These are phyloP conservation scores for Tupiocoris notatus DNA, from an alignment of 2,888 invertebrate species.

Conservation along the genomic window DNA sequence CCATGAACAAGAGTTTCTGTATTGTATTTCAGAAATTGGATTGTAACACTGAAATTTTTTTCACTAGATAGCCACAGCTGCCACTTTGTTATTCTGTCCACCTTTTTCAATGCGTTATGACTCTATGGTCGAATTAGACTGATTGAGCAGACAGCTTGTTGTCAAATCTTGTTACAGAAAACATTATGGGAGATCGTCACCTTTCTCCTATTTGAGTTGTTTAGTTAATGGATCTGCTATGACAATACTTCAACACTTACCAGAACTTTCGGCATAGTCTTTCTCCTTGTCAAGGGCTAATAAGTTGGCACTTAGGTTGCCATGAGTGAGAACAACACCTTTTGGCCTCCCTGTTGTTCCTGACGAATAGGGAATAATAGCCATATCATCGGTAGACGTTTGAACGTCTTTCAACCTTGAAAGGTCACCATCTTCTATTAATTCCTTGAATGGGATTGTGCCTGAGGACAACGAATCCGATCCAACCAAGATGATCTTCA, in stretches of 20 bases:
- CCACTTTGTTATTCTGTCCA: no score
- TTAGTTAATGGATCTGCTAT: no score
- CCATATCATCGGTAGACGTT: slow-evolving; percentile 49
- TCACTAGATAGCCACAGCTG: no score
- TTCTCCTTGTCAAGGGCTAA: slow-evolving; percentile 38
- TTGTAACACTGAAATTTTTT: no score
- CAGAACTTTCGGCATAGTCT: slow-evolving; percentile 45
- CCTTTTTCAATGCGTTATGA: no score
- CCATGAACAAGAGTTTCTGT: no score
- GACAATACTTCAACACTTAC: slow-evolving; percentile 47
- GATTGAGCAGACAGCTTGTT: no score
- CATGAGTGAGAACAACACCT: slow-evolving; percentile 67
- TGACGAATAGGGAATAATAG: slow-evolving; percentile 77
- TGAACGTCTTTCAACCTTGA: slow-evolving; percentile 4
- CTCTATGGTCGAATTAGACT: no score
- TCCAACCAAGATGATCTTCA: slow-evolving; percentile 20
- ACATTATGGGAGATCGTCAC: no score
- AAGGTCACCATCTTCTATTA: neutral
- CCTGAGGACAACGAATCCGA: neutral
- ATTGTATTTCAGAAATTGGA: no score
- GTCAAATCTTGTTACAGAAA: no score
- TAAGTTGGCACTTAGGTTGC: slow-evolving; percentile 49
- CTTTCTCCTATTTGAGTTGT: no score
- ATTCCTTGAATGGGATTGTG: neutral
- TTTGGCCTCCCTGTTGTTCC: slow-evolving; percentile 82